Conservation (phyloP, 2,797 vertebrate species). For the Lacerta bilineata region DNA sequence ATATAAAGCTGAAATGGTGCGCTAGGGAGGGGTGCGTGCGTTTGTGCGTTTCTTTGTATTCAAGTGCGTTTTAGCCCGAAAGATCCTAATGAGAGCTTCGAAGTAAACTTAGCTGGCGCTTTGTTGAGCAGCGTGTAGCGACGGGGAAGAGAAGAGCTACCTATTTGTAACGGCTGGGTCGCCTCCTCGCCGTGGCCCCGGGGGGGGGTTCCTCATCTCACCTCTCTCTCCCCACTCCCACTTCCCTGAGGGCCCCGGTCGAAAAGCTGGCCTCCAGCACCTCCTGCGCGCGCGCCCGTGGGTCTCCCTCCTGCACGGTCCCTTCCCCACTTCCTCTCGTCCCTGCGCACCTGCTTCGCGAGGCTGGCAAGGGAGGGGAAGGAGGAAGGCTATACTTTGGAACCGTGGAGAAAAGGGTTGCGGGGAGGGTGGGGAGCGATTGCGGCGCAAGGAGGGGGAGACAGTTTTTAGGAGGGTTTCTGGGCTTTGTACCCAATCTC, state of each 20-base stretch:
- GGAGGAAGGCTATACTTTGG: background rate
- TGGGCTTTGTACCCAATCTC: background rate
- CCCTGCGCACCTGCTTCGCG: conserved; percentile 3
- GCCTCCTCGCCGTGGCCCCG: conserved; percentile 71
- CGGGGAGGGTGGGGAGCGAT: background rate
- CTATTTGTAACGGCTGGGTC: conserved; percentile 87
- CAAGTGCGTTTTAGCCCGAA: conserved; percentile 83
- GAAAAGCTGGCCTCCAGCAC: background rate
- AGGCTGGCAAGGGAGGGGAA: background rate
- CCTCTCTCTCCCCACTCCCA: no score
- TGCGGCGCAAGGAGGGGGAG: background rate
- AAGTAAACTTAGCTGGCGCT: conserved; percentile 87
- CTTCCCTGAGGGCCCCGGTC: background rate
- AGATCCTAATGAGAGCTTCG: conserved; percentile 84
- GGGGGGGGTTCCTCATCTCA: background rate
- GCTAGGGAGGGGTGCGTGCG: conserved; percentile 27
- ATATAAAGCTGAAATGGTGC: conserved; percentile 57
- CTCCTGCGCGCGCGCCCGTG: background rate
- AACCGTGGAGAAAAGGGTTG: background rate
- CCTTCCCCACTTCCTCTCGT: background rate
- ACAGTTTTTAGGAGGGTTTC: background rate
- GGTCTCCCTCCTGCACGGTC: background rate
- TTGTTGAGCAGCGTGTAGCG: conserved; percentile 88
- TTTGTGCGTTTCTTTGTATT: conserved; percentile 70
- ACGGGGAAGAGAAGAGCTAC: conserved; percentile 89